A percentile compares a stretch with the other conserved stretches of the same genome.
Conservation (phyloP, 2,113 vertebrate species). For the Xyliphius kryptos region DNA sequence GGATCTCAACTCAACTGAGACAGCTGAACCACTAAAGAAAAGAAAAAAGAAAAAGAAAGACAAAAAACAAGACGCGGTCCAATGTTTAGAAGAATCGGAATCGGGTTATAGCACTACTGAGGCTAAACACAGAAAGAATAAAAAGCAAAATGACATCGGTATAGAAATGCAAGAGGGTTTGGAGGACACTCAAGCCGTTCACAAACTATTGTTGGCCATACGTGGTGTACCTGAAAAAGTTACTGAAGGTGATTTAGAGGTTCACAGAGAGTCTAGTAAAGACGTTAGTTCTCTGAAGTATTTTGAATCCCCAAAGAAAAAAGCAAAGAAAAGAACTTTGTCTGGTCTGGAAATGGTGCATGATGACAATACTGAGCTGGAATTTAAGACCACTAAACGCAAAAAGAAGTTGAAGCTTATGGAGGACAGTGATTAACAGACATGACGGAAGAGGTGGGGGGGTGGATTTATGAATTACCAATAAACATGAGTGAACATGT, state of each 20-base stretch:
- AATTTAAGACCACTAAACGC: too few species aligned
- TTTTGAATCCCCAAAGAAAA: slow-evolving; percentile 1
- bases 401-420: too few species aligned
- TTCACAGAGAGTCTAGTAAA: neutral
- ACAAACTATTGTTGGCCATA: neutral
- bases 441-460: too few species aligned
- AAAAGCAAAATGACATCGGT: neutral
- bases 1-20: neutral
- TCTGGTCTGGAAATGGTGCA: too few species aligned
- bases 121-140: neutral
- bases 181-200: too few species aligned
- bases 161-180: neutral
- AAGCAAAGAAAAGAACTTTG: slow-evolving; percentile 6
- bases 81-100: neutral
- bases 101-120: neutral
- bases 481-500: too few species aligned
- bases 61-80: neutral
- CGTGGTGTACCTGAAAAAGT: neutral
- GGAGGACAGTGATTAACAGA: too few species aligned
- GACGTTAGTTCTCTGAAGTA: neutral
- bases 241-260: neutral
- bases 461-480: too few species aligned
- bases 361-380: too few species aligned
- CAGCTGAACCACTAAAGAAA: neutral
- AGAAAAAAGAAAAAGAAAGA: neutral